Percentiles rank a stretch among this genome's conserved stretches.
Conservation (phyloP, 2,113 vertebrate genomes). For the Plectropomus leopardus region DNA sequence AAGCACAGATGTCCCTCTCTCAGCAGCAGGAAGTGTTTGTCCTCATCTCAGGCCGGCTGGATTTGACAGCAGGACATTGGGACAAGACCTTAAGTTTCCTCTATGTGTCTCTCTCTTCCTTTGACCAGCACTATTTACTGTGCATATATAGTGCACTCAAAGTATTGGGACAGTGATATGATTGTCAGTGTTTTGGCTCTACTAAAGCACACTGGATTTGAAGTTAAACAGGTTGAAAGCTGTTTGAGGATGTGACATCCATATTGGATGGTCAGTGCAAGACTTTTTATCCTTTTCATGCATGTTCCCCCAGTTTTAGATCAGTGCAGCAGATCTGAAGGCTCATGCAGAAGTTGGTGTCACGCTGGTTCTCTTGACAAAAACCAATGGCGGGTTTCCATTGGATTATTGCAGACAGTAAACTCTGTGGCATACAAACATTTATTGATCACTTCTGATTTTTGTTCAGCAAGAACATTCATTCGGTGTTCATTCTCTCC, state of each 20-base stretch:
- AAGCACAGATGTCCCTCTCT: conserved; percentile 44
- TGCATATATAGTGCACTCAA: neutral
- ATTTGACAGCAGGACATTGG: conserved; percentile 61
- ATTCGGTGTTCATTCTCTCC: too few relatives aligned
- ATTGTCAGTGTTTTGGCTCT: neutral
- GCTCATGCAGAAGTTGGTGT: too few relatives aligned
- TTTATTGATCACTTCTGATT: too few relatives aligned
- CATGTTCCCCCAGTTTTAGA: neutral
- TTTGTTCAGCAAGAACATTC: too few relatives aligned
- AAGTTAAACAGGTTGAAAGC: neutral
- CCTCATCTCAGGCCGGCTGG: conserved; percentile 48
- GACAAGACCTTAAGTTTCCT: conserved; percentile 57
- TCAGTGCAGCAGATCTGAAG: neutral
- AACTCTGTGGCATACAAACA: too few relatives aligned
- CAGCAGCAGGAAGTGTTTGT: conserved; percentile 65
- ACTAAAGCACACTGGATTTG: neutral
- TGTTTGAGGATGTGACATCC: neutral
- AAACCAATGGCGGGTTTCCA: too few relatives aligned
- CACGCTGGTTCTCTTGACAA: too few relatives aligned
- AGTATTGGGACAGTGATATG: neutral
- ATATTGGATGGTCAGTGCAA: neutral
- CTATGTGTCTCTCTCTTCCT: conserved; percentile 52
- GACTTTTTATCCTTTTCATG: neutral
- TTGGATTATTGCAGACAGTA: too few relatives aligned
- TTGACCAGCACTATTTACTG: conserved; percentile 9